Conservation (phyloP, 1,140 invertebrate species). For the Probaryconus sp. region DNA sequence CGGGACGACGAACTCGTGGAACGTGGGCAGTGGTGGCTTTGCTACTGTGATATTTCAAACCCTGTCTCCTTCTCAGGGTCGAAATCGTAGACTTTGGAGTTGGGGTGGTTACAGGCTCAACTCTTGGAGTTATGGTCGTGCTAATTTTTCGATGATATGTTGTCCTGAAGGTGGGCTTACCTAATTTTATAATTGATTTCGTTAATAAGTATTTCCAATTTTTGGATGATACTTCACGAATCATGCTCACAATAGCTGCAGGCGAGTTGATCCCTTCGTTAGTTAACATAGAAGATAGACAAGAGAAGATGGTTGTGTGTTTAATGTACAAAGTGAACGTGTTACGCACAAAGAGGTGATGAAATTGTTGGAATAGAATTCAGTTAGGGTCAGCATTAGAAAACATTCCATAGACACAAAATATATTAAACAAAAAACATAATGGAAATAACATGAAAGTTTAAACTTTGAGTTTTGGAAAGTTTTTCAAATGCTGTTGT, state of each 20-base stretch:
- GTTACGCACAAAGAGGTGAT: conserved; percentile 1
- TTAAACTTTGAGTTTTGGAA: conserved; percentile 5
- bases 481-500: conserved; percentile 23
- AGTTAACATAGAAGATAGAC: conserved; percentile 13
- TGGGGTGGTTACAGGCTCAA: conserved; percentile 49
- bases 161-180: conserved; percentile 70
- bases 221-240: not conserved
- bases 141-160: conserved; percentile 75
- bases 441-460: conserved; percentile 13
- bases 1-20: conserved; percentile 68
- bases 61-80: conserved; percentile 66
- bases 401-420: not conserved
- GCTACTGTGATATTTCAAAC: conserved; percentile 51
- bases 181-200: conserved; percentile 64
- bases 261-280: conserved; percentile 15
- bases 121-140: conserved; percentile 76
- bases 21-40: conserved; percentile 36
- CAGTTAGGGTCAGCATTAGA: no score
- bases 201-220: not conserved
- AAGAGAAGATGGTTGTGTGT: conserved; percentile 8
- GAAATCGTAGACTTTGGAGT: conserved; percentile 61
- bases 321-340: conserved; percentile 4
- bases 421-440: no score
- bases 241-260: conserved; percentile 33
- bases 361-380: no score